Evolutionary conservation across 1,140 invertebrate species (phyloP), one percentile per base, ranked within the genome.

Genomic region (Radopholus similis): DNA sequence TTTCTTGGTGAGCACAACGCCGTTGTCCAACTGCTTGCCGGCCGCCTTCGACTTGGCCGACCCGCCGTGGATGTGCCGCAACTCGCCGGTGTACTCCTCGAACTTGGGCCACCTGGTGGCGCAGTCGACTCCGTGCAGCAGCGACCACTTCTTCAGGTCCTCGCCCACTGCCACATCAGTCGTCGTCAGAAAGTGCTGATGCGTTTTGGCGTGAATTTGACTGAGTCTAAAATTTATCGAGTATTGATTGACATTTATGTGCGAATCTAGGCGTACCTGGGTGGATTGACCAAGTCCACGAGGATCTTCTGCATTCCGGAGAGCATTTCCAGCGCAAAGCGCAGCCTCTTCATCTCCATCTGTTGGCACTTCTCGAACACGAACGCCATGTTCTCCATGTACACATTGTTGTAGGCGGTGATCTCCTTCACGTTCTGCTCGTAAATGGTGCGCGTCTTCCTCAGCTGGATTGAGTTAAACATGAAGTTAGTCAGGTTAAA

Each of bases 281-380:
- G 68, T 32, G 21, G 75, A 26, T 53, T 60, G 42, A 56, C 38
- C 11, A 81, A 42, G 23, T 82, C 81, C 4, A 59, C 68, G 8
- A 76, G 57, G 15, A 79, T 66, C 28, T 68, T 71, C 26, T 81
- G 70, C 30, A 81, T 64, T 9, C 78, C 71, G 0, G 51, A 40
- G 28, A 83, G 57, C 69, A 81, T 81, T 56, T 82, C 81, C 11
- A 81, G 53, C 21, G 73, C 54, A 42, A 81, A 81, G 47, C 71
- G 74, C 53, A 76, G 70, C 47, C 78, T 54, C 23, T 81, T 82
- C 51, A 73, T 54, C 51, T 81, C 78, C 68, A 67, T 75, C 44
- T 76, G 64, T 56, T 81, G 78, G 47, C 78, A 81, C 63, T 83
- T 80, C 44, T 83, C 79, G 37, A 81, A 81, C 6, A 83, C 81